Evolutionary conservation across 2,113 vertebrate genomes (phyloP).

Genomic region (Athene cunicularia): DNA sequence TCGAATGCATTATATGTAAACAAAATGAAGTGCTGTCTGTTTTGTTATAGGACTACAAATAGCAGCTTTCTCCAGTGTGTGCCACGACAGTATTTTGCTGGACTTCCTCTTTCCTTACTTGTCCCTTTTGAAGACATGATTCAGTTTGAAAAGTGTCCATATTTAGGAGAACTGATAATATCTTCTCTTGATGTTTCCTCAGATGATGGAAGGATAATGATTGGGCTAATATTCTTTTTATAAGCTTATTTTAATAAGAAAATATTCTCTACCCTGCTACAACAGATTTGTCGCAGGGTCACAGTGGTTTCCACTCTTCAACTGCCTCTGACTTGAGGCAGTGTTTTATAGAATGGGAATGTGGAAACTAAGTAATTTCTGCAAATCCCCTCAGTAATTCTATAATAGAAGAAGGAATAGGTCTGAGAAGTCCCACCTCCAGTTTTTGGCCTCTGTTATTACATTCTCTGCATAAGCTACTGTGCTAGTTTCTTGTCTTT

Average conservation of each 20-base stretch:
- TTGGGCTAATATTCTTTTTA: not conserved
- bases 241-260: not conserved
- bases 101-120: not conserved
- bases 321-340: not conserved
- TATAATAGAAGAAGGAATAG: not conserved
- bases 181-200: not conserved
- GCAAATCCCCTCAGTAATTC: not conserved
- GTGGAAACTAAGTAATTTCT: not conserved
- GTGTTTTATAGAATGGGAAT: not conserved
- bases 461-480: not conserved
- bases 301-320: not conserved
- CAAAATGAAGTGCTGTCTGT: not conserved
- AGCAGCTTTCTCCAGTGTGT: not conserved
- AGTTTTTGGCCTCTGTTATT: not conserved
- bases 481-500: not conserved
- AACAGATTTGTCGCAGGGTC: not conserved
- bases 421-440: not conserved
- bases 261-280: not conserved
- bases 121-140: not conserved
- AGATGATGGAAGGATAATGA: not conserved
- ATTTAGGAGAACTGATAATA: not conserved
- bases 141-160: not conserved
- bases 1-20: not conserved
- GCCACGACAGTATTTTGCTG: not conserved
- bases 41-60: not conserved